Evolutionary conservation across 92 coral and sea anemone species (phyloP), one percentile per base, ranked within the genome.

Genomic region (Actinernus sp.): DNA sequence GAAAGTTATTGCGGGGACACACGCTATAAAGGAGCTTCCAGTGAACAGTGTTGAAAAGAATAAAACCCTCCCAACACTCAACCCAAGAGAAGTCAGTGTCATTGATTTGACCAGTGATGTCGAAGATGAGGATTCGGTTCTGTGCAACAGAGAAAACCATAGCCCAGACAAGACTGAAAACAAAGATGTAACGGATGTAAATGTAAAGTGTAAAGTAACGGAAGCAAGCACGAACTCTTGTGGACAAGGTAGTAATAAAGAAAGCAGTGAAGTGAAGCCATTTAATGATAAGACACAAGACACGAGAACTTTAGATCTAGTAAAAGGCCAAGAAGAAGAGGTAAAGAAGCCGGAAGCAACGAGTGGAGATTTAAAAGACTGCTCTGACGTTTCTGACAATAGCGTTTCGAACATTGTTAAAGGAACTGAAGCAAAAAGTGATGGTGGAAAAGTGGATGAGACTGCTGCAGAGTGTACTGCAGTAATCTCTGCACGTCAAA

Each of bases 71-170:
- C 6, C 6, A 4, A 52, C 75, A 11, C 54, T 52, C 10, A 53
- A 40, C 49, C 39, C 55, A 25, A 51, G 49, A 18, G 22, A 33
- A 20, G 25, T 63, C 44, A 25, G 41, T 11, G 32, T 67, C 10
- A 80, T 74, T 43, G 86, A 78, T 67, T 63, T 82, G 67, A 79
- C 86, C 26, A 76, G 77, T 26, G 86, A 80, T 40, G 65, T 23
- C 17, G 96, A 85, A 10, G 65, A 49, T 10, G 78, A 63, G 2
- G 32, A 37, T n/a, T n/a, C n/a, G n/a, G n/a, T n/a, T n/a, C n/a
- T n/a, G 2, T 26, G 6, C 63, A 31, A 59, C 27, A 36, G 50
- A 18, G 25, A 53, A 4, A 10, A 8, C 31, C 34, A 53, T 5
- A 53, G 19, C 60, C 30, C 18, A 18, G 46, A 57, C 38, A 57